Percentiles rank a stretch among this genome's conserved stretches.
Conservation (phyloP, 2,797 vertebrate genomes). For the Sebastes vulpes region DNA sequence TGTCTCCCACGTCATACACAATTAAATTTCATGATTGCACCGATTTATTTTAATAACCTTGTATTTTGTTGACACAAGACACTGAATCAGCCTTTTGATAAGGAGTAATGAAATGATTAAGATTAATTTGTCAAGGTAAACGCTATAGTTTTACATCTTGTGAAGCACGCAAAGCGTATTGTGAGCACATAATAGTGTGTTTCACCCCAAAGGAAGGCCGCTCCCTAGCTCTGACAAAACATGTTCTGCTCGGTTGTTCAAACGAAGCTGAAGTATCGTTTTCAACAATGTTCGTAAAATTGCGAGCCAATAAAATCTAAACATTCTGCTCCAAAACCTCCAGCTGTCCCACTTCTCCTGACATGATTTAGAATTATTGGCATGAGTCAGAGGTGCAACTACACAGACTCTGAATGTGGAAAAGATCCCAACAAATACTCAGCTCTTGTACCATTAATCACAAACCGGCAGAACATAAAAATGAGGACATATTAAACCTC, state of each 20-base stretch:
- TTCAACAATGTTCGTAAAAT: constrained; percentile 5
- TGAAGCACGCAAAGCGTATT: neutral
- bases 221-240: neutral
- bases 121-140: neutral
- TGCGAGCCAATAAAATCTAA: constrained; percentile 14
- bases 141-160: neutral
- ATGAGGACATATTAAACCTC: neutral
- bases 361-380: constrained; percentile 7
- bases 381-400: neutral
- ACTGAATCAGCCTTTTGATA: neutral
- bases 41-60: constrained; percentile 11
- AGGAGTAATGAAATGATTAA: neutral
- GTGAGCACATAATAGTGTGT: neutral
- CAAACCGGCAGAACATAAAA: neutral
- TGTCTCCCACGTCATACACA: neutral
- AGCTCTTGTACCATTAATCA: neutral
- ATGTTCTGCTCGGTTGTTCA: neutral
- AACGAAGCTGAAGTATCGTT: constrained; percentile 17
- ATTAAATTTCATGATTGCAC: constrained; percentile 6
- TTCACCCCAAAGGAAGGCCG: neutral
- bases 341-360: constrained; percentile 18
- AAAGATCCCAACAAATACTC: neutral
- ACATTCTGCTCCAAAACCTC: constrained; percentile 16
- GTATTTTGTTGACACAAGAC: neutral
- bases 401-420: neutral